Conservation (phyloP, 2,797 vertebrate genomes). For the Perodicticus potto region DNA sequence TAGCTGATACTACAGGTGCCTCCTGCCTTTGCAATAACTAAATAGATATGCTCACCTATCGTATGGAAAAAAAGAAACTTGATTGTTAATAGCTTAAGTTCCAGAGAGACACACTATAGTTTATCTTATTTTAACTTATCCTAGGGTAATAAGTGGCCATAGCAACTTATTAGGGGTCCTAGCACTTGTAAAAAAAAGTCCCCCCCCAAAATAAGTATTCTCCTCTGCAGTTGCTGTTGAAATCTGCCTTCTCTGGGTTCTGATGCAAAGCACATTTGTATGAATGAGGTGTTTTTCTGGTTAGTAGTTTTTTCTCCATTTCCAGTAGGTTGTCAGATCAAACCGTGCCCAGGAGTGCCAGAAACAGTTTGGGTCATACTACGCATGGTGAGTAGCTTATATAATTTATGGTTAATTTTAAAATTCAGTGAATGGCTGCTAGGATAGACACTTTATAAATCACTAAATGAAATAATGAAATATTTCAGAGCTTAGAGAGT, state of each 20-base stretch:
- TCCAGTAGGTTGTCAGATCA: not conserved
- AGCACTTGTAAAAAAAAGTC: not conserved
- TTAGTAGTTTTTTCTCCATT: slow-evolving; percentile 12
- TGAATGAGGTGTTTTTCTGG: slow-evolving; percentile 12
- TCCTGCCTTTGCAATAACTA: not conserved
- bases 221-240: not conserved
- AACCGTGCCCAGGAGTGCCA: slow-evolving; percentile 22
- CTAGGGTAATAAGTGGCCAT: not conserved
- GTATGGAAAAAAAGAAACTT: not conserved
- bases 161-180: not conserved
- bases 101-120: not conserved
- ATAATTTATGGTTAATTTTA: slow-evolving; percentile 69
- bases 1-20: not conserved
- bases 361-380: slow-evolving; percentile 57
- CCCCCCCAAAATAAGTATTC: not conserved
- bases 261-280: slow-evolving; percentile 42
- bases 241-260: not conserved
- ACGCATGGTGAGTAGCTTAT: slow-evolving; percentile 27
- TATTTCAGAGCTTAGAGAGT: slow-evolving; percentile 4
- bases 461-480: slow-evolving; percentile 69
- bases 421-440: slow-evolving; percentile 69
- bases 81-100: not conserved
- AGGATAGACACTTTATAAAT: slow-evolving; percentile 74
- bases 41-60: not conserved
- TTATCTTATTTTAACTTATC: slow-evolving; percentile 36